Conservation (phyloP, 1,140 invertebrate species). For the Panulirus ornatus region DNA sequence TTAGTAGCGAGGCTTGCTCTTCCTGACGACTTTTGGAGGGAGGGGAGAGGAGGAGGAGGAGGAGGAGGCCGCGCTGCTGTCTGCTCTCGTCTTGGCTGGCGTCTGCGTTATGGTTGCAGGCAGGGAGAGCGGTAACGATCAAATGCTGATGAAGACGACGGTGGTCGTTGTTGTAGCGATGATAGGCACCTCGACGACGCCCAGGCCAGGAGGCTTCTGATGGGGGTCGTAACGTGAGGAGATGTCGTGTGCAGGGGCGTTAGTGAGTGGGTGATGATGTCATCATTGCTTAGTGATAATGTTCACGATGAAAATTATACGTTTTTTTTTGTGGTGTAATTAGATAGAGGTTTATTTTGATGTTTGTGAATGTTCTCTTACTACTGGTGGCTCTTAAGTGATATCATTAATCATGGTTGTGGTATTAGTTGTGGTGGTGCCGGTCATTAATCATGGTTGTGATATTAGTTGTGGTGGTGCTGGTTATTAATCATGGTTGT, state of each 20-base stretch:
- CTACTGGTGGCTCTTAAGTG: too few species aligned
- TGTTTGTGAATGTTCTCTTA: too few species aligned
- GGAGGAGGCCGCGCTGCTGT: background rate
- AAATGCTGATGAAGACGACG: background rate
- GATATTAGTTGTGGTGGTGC: background rate
- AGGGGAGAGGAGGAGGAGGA: constrained; percentile 23
- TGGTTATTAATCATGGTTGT: background rate
- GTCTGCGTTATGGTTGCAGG: too few species aligned
- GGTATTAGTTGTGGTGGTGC: background rate
- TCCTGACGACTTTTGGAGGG: too few species aligned
- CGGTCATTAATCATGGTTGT: background rate
- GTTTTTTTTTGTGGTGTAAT: too few species aligned
- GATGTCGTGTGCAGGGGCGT: too few species aligned
- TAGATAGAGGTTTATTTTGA: too few species aligned
- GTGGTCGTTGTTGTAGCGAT: background rate
- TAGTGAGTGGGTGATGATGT: too few species aligned
- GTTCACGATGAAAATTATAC: background rate
- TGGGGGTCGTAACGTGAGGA: too few species aligned
- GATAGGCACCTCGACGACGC: background rate
- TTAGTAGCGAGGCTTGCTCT: too few species aligned
- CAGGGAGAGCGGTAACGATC: too few species aligned
- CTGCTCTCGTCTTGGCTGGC: background rate
- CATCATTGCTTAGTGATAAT: background rate
- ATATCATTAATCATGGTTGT: constrained; percentile 1
- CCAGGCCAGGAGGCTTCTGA: background rate